Base-by-base conservation (phyloP, 2,113 vertebrate species). In the Eonycteris spelaea region DNA sequence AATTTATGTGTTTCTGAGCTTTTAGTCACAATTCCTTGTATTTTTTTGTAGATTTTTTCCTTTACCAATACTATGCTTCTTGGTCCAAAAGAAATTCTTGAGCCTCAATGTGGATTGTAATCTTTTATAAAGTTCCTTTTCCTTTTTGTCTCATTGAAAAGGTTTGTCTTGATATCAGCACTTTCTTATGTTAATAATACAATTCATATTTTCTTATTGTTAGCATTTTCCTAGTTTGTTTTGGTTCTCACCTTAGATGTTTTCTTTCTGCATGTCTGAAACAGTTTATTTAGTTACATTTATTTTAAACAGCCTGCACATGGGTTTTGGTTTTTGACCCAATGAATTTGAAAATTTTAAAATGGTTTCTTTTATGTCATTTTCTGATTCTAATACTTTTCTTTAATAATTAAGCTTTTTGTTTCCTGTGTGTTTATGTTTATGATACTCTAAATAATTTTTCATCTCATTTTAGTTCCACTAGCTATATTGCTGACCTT, bases 221-320 rank as follows among this genome's bases (percentile, higher is more conserved):
- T 90, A 74, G 0, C 22, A 83, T 53, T 86, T 93, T 57, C 12
- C 24, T 78, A 14, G 11, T 67, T n/a, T 65, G 4, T 82, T 11
- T 80, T 85, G 84, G 3, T 77, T 86, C 6, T 57, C 26, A 73
- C 19, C 65, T 70, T 87, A 67, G 61, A 12, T 43, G 51, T 91
- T 93, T 79, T 28, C 3, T 61, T 96, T 84, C 35, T 6, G 18
- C 0, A 11, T 59, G 18, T 78, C 10, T 84, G 26, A 94, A 92
- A 93, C 4, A 61, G 86, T 78, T 95, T 77, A 53, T 89, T 86
- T 92, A 90, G 33, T 26, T 96, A 78, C 0, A 48, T 74, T 83
- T 86, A 65, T 57, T 75, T 84, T 67, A 91, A 12, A 28, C 0
- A 38, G 26, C 30, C n/a, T 86, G 65, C 3, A 73, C 7, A 0